These are phyloP conservation scores for Campoplex capitator DNA, from an alignment of 2,888 invertebrate genomes.

Conservation along the genomic window DNA sequence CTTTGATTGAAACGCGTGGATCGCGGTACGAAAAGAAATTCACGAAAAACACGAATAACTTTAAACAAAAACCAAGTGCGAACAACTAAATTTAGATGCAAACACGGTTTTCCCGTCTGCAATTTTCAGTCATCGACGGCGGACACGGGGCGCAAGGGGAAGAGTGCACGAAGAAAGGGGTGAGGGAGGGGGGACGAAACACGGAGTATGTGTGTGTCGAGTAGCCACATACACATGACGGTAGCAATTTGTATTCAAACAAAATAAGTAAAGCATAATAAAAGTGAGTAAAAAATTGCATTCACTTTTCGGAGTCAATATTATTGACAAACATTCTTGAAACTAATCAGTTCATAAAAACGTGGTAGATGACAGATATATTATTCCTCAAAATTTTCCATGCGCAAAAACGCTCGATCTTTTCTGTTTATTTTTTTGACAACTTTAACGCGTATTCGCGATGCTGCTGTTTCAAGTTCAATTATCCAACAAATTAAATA, in stretches of 20 bases:
- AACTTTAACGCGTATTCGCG: not conserved
- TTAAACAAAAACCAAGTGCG: slow-evolving; percentile 35
- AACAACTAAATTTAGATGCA: slow-evolving; percentile 64
- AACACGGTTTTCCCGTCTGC: slow-evolving; percentile 63
- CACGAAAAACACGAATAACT: slow-evolving; percentile 37
- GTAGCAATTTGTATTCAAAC: not conserved
- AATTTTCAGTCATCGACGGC: slow-evolving; percentile 46
- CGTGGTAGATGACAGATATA: not conserved
- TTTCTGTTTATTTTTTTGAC: not conserved
- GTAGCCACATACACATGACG: not conserved
- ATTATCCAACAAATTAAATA: not conserved
- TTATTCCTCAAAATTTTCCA: not conserved
- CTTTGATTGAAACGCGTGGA: slow-evolving; percentile 3
- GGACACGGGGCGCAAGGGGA: not conserved
- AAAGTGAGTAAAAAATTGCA: not conserved
- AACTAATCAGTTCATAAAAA: not conserved
- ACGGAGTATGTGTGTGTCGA: slow-evolving; percentile 33
- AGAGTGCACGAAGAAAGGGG: slow-evolving; percentile 5
- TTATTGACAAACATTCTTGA: not conserved
- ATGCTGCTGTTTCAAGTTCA: not conserved
- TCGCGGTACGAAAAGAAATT: slow-evolving; percentile 7
- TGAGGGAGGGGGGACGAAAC: slow-evolving; percentile 6
- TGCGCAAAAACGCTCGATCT: not conserved
- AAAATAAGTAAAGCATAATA: not conserved
- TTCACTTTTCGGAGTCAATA: not conserved